phyloP scores from a whole-genome alignment of 2,888 invertebrate genomes.

The Onchidella celtica region DNA sequence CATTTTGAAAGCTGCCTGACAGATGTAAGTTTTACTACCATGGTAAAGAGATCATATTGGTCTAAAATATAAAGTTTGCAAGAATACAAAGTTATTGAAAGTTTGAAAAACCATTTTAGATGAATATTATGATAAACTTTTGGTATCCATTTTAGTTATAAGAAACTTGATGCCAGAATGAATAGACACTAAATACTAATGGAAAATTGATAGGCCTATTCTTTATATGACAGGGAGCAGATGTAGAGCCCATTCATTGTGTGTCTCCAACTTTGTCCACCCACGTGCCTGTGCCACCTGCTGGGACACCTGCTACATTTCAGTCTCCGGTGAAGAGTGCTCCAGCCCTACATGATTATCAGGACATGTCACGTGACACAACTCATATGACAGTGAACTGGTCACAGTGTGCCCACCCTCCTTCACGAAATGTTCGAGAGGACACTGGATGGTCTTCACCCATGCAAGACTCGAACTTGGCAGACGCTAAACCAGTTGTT shows the following conservation, averaged over 20 bases:
- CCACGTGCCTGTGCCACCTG: constrained; percentile 65
- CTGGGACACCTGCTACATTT: constrained; percentile 62
- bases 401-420: constrained; percentile 54
- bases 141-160: neutral
- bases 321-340: constrained; percentile 53
- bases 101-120: neutral
- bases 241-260: constrained; percentile 7
- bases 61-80: neutral
- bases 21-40: constrained; percentile 3
- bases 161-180: neutral
- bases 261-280: constrained; percentile 63
- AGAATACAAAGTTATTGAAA: neutral
- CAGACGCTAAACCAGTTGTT: constrained; percentile 53
- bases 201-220: neutral
- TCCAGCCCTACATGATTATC: neutral
- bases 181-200: neutral
- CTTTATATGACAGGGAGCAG: neutral
- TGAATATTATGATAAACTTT: neutral
- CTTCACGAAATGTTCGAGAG: constrained; percentile 49
- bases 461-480: too few species aligned
- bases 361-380: constrained; percentile 4
- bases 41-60: neutral
- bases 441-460: constrained; percentile 57
- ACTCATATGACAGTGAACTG: constrained; percentile 44
- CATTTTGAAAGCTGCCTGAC: neutral